phyloP scores from a whole-genome alignment of 2,113 vertebrate species.

The Rhinoptilus africanus region DNA sequence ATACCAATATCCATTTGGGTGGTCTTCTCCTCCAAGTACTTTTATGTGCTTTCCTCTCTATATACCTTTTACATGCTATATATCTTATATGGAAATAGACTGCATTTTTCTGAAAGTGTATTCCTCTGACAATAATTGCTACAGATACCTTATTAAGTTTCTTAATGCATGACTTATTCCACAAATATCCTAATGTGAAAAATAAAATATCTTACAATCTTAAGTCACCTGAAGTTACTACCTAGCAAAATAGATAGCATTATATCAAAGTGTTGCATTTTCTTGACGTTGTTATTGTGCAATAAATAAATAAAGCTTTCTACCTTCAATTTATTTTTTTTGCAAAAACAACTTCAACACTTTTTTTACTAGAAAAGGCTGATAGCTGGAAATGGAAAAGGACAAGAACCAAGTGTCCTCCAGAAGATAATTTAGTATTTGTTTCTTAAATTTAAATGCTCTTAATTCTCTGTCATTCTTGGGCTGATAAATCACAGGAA shows the following conservation, averaged over 20 bases:
- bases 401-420: neutral
- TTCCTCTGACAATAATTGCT: neutral
- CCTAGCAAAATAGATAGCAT: neutral
- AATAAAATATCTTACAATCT: neutral
- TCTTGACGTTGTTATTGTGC: neutral
- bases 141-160: neutral
- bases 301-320: neutral
- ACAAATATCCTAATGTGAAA: neutral
- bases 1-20: too few relatives aligned
- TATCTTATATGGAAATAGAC: neutral
- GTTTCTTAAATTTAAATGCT: neutral
- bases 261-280: neutral
- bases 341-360: neutral
- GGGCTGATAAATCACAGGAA: neutral
- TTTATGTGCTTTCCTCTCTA: neutral
- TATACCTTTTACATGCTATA: neutral
- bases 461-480: neutral
- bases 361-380: neutral
- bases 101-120: neutral
- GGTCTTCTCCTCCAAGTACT: too few relatives aligned
- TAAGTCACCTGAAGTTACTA: neutral
- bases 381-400: neutral
- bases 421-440: neutral
- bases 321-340: neutral
- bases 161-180: neutral